phyloP scores from a whole-genome alignment of 2,797 vertebrate genomes.

The Glossophaga mutica region DNA sequence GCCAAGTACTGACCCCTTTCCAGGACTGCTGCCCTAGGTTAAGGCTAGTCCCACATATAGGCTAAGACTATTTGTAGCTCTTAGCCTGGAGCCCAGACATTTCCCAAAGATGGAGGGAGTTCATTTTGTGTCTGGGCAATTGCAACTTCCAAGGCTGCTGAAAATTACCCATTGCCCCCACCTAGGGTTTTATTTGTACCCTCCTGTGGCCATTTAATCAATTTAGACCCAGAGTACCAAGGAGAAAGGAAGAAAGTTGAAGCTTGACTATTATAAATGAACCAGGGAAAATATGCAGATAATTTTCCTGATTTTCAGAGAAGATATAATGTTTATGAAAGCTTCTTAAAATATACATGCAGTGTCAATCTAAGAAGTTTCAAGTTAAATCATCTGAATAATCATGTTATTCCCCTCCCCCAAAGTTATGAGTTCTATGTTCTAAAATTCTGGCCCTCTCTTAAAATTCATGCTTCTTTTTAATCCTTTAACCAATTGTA shows the following conservation, averaged over 20 bases:
- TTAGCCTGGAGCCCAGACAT: not conserved
- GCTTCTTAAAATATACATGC: not conserved
- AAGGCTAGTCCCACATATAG: not conserved
- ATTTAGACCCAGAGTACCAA: slow-evolving; percentile 9
- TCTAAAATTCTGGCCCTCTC: slow-evolving; percentile 20
- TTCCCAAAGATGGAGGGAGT: not conserved
- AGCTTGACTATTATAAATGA: not conserved
- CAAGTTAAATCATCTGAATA: slow-evolving; percentile 17
- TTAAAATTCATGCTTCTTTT: slow-evolving; percentile 35
- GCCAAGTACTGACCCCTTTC: not conserved
- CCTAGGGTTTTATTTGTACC: not conserved
- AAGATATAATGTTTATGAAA: not conserved
- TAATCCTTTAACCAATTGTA: slow-evolving; percentile 44
- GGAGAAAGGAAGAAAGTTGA: slow-evolving; percentile 32
- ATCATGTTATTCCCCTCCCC: not conserved
- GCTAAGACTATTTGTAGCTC: not conserved
- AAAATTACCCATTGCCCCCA: not conserved
- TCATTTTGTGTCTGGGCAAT: not conserved
- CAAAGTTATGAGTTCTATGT: slow-evolving; percentile 15
- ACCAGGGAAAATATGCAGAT: not conserved
- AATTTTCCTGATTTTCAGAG: slow-evolving; percentile 22
- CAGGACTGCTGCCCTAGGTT: not conserved
- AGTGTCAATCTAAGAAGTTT: slow-evolving; percentile 16
- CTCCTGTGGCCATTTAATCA: slow-evolving; percentile 8
- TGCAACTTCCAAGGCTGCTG: not conserved